Evolutionary conservation across 2,113 vertebrate genomes (phyloP), one percentile per base, ranked within the genome.

Genomic region (Cryptoleucopteryx plumbea): DNA sequence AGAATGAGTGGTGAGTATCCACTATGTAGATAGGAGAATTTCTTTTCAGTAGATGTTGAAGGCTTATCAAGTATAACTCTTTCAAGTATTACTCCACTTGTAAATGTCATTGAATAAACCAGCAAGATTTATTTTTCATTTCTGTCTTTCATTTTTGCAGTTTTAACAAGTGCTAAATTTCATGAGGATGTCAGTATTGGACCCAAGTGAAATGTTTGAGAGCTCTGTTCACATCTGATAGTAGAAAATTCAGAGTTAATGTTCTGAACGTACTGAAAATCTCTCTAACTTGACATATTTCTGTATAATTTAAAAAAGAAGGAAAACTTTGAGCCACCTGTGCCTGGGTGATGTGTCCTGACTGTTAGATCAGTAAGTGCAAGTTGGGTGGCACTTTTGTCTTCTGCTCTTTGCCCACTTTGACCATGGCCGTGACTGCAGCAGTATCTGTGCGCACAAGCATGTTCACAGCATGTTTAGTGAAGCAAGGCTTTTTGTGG

Each of bases 401-500:
- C 50, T 23, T 25, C 66, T 29, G 42, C 61, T 22, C 25, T 21
- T n/a, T 20, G 55, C 17, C 40, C 13, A 0, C 66, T 27, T 36
- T 10, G 11, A 3, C 50, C 1, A 2, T 6, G 29, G 42, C 68
- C 10, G 32, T 2, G 22, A 13, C 42, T 3, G 15, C 43, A 29
- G 65, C 42, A 1, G 48, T 16, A 2, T 42, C 45, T 19, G 48
- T 5, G 34, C 2, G 1, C 65, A 3, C 32, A 34, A 7, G 12
- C 2, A 5, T 26, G n/a, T 42, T 23, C 23, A 1, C 31, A 6
- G 48, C 15, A 0, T 4, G 4, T 34, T 19, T 9, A 31, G 38
- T 40, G 55, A 16, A 21, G 29, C 18, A 9, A 25, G 21, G 32
- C 42, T 63, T 19, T 11, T 11, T 16, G 16, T 17, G 42, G 42